Conservation (phyloP, 2,797 vertebrate species). For the Acrocephalus scirpaceus region DNA sequence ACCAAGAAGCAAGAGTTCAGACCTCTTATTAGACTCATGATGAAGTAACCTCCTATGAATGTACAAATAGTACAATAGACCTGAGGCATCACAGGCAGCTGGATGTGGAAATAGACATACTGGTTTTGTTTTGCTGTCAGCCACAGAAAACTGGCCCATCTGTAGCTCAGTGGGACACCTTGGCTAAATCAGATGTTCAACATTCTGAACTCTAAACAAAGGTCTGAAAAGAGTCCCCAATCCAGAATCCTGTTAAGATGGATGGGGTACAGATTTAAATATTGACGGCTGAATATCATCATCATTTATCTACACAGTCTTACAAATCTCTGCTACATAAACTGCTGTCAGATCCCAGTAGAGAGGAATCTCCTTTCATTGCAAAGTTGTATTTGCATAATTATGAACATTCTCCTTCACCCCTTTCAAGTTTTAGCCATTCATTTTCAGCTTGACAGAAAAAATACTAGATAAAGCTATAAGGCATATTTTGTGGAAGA, state of each 20-base stretch:
- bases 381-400: constrained; percentile 19
- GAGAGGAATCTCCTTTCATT: not conserved
- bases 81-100: not conserved
- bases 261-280: not conserved
- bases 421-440: not conserved
- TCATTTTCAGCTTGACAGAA: not conserved
- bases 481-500: not conserved
- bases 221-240: not conserved
- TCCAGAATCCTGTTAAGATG: not conserved
- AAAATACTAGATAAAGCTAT: not conserved
- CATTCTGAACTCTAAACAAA: not conserved
- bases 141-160: not conserved
- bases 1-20: not conserved
- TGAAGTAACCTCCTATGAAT: not conserved
- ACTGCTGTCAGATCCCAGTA: not conserved
- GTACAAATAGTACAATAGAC: not conserved
- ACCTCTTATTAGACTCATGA: not conserved
- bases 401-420: not conserved
- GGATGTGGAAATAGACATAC: not conserved
- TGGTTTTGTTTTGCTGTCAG: not conserved
- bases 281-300: not conserved
- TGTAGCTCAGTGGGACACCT: not conserved
- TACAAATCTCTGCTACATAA: not conserved
- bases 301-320: not conserved
- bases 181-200: not conserved